Base-by-base conservation (phyloP, 23 tunicate genomes). In the Diplosoma virens region DNA sequence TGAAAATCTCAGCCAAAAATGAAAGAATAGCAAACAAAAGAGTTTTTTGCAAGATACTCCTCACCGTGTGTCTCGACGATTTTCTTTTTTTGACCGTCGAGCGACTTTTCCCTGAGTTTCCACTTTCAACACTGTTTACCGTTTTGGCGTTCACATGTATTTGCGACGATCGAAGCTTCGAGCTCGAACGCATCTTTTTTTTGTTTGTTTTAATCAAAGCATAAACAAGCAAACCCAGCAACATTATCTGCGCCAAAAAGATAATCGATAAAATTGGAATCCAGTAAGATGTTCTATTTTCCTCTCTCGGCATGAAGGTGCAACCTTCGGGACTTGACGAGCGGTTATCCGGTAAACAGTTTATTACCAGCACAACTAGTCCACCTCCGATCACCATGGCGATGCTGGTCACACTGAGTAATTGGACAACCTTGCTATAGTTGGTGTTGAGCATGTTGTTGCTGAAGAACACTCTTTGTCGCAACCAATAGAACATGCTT, bases 381-480 rank as follows among this genome's bases (percentile, higher is more conserved):
- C 75, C 75, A 14, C 54, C 53, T 9, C 6, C 53, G 21, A 68
- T 2, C 11, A 68, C 9, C 5, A 68, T 28, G 11, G 36, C 26
- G 26, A 68, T 68, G 54, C 75, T 68, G 20, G 9, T 22, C 7
- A 23, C 21, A 68, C 81, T 76, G 6, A 59, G 22, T 20, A 33
- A 16, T 32, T 36, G 28, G 32, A 76, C 46, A 17, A 21, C 32
- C 56, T 35, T 76, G 28, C 55, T 33, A 33, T 59, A 76, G 55
- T 29, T 55, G 30, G 36, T 56, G 20, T 33, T 45, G 17, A 76
- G 69, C 81, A 76, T 76, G 35, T 76, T 48, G 56, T 76, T 76
- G 59, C 25, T n/a, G 70, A 50, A 76, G 23, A 76, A 76, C 1
- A 59, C 37, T 22, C 81, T 3, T 58, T 76, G 81, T 7, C 81